Conservation (phyloP, 2,888 invertebrate species). For the Pilophorus perplexus region DNA sequence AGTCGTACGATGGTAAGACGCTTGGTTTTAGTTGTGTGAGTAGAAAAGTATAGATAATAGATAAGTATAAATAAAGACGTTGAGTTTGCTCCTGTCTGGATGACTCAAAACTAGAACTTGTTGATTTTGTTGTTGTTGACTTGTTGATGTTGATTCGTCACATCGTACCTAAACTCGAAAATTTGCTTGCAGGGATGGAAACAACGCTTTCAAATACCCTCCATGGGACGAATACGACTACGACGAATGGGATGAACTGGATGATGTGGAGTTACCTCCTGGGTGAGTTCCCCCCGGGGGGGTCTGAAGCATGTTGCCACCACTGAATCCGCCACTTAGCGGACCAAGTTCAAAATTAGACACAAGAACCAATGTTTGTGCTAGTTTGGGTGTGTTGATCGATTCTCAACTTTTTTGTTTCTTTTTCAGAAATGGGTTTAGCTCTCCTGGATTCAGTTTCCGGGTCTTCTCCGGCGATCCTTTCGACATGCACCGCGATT, state of each 20-base stretch:
- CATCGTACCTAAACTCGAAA: neutral
- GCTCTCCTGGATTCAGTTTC: constrained; percentile 54
- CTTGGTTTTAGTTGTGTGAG: neutral
- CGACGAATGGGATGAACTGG: constrained; percentile 25
- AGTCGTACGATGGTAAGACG: neutral
- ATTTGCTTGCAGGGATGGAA: neutral
- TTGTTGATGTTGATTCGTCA: neutral
- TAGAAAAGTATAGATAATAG: neutral
- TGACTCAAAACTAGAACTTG: neutral
- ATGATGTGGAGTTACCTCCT: constrained; percentile 2
- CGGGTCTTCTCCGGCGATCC: constrained; percentile 60
- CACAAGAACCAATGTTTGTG: neutral
- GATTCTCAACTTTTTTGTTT: no score
- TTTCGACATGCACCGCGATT: constrained; percentile 60
- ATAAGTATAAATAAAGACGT: no score
- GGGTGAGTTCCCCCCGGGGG: neutral
- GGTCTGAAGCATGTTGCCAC: neutral
- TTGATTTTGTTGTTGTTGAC: neutral
- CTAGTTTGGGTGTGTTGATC: no score
- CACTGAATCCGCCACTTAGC: no score
- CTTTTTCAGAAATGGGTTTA: no score
- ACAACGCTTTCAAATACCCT: constrained; percentile 18
- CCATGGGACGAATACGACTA: constrained; percentile 27
- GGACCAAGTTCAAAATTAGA: no score
- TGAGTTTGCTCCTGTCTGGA: neutral